Percentiles rank a stretch among this genome's conserved stretches.
Conservation (phyloP, 1,140 invertebrate species). For the Aphis gossypii region DNA sequence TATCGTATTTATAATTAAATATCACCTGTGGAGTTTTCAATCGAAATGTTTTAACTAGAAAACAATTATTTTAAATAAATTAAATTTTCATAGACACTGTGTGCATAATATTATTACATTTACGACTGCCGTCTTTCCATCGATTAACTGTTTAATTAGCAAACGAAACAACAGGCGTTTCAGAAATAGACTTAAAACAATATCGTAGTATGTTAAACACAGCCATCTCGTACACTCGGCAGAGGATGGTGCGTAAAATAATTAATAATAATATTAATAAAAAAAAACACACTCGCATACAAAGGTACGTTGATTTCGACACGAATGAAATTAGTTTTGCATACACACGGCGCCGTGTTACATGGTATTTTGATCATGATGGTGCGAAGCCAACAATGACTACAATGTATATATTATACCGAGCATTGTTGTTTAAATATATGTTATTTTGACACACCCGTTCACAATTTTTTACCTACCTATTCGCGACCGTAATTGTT, state of each 20-base stretch:
- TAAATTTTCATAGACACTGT: not conserved
- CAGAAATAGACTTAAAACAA: not conserved
- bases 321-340: conserved; percentile 21
- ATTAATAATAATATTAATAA: not conserved
- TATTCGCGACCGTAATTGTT: not conserved
- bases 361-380: not conserved
- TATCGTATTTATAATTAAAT: not conserved
- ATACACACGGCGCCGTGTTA: conserved; percentile 37
- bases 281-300: not conserved
- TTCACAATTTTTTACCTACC: not conserved
- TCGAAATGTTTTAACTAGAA: not conserved
- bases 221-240: not conserved
- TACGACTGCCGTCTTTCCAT: not conserved
- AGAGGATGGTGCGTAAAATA: not conserved
- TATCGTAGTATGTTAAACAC: not conserved
- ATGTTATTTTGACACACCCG: conserved; percentile 22
- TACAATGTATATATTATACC: not conserved
- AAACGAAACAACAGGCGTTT: not conserved
- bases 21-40: not conserved
- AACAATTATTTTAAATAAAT: not conserved
- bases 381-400: not conserved
- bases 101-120: not conserved
- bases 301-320: not conserved
- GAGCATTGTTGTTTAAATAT: not conserved
- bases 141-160: not conserved